Evolutionary conservation across 2,797 vertebrate species (phyloP).

Genomic region (Galago senegalensis): DNA sequence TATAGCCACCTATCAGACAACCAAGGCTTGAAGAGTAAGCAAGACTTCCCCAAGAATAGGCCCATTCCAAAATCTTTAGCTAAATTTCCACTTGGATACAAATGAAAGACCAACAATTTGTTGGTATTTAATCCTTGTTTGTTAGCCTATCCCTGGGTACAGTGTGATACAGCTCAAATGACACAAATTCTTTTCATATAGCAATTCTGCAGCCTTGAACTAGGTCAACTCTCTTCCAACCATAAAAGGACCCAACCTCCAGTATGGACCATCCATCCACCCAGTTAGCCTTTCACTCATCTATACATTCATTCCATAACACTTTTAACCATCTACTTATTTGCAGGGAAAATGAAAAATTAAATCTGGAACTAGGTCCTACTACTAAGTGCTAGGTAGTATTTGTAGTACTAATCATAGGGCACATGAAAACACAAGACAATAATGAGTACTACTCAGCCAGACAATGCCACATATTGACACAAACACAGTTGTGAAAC

Average conservation of each 20-base stretch:
- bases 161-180: not conserved
- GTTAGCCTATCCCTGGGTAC: not conserved
- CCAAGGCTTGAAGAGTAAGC: not conserved
- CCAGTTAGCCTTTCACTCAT: not conserved
- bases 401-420: not conserved
- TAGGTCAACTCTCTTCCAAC: slow-evolving; percentile 21
- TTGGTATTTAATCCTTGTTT: not conserved
- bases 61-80: slow-evolving; percentile 14
- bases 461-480: too few relatives aligned
- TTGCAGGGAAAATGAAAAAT: not conserved
- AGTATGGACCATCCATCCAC: not conserved
- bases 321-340: not conserved
- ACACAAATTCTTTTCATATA: not conserved
- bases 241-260: not conserved
- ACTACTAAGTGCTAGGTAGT: not conserved
- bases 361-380: slow-evolving; percentile 9
- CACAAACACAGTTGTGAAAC: too few relatives aligned
- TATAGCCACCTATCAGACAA: not conserved
- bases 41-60: not conserved
- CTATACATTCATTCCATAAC: not conserved
- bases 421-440: too few relatives aligned
- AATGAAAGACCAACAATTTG: slow-evolving; percentile 22
- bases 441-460: too few relatives aligned
- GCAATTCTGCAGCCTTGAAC: not conserved
- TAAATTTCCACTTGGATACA: slow-evolving; percentile 26